phyloP scores from a whole-genome alignment of 2,113 vertebrate species.

The Bagarius yarrelli region DNA sequence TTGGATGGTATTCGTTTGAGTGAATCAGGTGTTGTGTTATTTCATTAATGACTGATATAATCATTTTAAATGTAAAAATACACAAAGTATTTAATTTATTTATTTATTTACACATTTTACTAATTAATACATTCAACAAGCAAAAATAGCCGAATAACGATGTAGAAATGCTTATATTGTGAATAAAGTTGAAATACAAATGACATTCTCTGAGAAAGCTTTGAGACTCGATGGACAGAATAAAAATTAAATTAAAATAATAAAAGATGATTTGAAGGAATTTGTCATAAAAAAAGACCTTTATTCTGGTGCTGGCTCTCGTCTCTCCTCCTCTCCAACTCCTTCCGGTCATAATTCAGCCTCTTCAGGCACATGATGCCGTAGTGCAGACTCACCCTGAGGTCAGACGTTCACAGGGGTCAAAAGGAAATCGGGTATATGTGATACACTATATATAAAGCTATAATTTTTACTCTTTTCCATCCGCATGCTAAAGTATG shows the following conservation, averaged over 20 bases:
- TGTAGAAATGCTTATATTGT: neutral
- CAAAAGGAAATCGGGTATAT: too few species aligned
- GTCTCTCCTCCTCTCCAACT: conserved; percentile 85
- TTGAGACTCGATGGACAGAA: neutral
- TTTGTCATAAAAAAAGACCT: conserved; percentile 71
- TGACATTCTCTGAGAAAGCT: neutral
- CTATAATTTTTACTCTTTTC: too few species aligned
- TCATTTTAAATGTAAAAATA: neutral
- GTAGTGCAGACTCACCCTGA: conserved; percentile 90
- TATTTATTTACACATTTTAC: neutral
- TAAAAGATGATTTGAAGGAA: too few species aligned
- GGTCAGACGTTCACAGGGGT: conserved; percentile 52
- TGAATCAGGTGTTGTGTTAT: neutral
- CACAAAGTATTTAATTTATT: neutral
- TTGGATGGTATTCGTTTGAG: neutral
- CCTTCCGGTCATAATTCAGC: conserved; percentile 90
- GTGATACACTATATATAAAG: too few species aligned
- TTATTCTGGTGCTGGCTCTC: conserved; percentile 84
- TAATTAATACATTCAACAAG: neutral
- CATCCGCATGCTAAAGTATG: too few species aligned
- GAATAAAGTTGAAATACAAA: neutral
- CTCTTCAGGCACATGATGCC: conserved; percentile 94
- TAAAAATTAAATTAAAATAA: too few species aligned
- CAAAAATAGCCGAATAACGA: neutral
- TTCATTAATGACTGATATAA: neutral